These are phyloP conservation scores for Sycophaga agraensis DNA, from an alignment of 1,140 invertebrate genomes.

Conservation along the genomic window DNA sequence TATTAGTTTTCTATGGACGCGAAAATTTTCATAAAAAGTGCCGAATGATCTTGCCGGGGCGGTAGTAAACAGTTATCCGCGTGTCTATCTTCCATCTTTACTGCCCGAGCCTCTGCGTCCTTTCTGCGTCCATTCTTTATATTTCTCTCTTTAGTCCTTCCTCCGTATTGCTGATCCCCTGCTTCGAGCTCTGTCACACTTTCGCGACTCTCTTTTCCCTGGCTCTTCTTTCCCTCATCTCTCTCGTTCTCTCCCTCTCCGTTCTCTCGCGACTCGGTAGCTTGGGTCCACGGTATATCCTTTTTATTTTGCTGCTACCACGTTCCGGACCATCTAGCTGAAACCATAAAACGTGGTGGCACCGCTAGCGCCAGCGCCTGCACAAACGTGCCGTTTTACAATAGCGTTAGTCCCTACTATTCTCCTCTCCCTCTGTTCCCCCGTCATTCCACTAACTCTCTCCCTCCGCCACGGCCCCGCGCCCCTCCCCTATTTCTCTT, in stretches of 20 bases:
- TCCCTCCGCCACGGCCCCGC: neutral
- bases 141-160: neutral
- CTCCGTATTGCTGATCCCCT: neutral
- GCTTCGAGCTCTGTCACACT: neutral
- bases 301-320: conserved; percentile 42
- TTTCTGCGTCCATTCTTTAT: neutral
- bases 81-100: too few species aligned
- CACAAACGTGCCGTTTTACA: conserved; percentile 45
- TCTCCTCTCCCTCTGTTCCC: conserved; percentile 19
- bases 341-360: conserved; percentile 47
- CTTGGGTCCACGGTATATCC: conserved; percentile 20
- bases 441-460: conserved; percentile 6
- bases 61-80: too few species aligned
- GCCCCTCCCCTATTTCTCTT: conserved; percentile 6
- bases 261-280: conserved; percentile 11
- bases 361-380: conserved; percentile 15
- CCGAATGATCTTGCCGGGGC: too few species aligned
- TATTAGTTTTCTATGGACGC: too few species aligned
- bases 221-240: neutral
- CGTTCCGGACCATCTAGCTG: conserved; percentile 47
- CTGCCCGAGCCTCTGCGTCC: neutral
- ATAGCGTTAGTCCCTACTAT: conserved; percentile 34
- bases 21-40: too few species aligned
- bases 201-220: neutral
- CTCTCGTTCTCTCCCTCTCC: neutral